These are phyloP conservation scores for Muricea muricata DNA, from an alignment of 92 coral and sea anemone genomes.

Conservation along the genomic window DNA sequence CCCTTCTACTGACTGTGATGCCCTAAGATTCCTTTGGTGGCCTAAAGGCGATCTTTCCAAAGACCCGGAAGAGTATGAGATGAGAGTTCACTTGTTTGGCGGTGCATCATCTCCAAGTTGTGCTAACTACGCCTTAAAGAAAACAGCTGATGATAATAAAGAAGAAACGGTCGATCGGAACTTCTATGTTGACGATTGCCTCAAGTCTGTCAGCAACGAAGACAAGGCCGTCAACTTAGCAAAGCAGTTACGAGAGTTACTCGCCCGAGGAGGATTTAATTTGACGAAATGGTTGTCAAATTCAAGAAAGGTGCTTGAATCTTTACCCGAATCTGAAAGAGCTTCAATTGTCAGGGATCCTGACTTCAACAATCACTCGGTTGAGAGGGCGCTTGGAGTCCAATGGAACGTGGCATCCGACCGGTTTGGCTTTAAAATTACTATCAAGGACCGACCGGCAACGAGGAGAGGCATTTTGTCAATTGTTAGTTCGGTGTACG, in stretches of 20 bases:
- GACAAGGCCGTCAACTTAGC: constrained; percentile 47
- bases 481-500: constrained; percentile 56
- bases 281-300: constrained; percentile 48
- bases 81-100: constrained; percentile 57
- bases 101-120: constrained; percentile 58
- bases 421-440: constrained; percentile 54
- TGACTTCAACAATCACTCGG: constrained; percentile 26
- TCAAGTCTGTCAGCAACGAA: constrained; percentile 48
- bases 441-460: constrained; percentile 59
- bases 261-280: constrained; percentile 39
- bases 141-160: constrained; percentile 52
- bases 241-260: constrained; percentile 27
- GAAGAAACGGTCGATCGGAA: constrained; percentile 40
- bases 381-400: constrained; percentile 55
- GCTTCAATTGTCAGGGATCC: constrained; percentile 24
- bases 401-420: constrained; percentile 46
- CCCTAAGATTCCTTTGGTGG: constrained; percentile 68
- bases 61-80: constrained; percentile 52
- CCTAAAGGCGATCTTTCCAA: constrained; percentile 25
- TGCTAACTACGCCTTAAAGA: constrained; percentile 49
- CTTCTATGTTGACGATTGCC: constrained; percentile 60
- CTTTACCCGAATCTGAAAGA: constrained; percentile 56
- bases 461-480: constrained; percentile 61
- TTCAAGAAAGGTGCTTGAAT: not conserved
- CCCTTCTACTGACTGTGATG: constrained; percentile 44